phyloP scores from a whole-genome alignment of 1,140 invertebrate species.

The Belonocnema kinseyi region DNA sequence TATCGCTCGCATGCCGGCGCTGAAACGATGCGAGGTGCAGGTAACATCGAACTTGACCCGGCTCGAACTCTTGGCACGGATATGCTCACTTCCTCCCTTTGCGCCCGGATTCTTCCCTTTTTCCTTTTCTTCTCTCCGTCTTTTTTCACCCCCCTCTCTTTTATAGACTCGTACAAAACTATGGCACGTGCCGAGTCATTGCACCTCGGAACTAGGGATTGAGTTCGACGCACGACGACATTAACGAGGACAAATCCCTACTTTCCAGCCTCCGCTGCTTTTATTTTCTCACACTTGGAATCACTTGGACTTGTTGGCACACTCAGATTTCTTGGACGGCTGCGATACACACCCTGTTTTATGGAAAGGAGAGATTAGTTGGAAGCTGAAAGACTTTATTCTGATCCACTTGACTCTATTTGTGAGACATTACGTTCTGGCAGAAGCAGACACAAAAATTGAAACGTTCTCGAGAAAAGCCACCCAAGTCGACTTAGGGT shows the following conservation, averaged over 20 bases:
- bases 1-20: not conserved
- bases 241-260: constrained; percentile 15
- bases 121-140: not conserved
- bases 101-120: not conserved
- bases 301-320: constrained; percentile 8
- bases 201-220: constrained; percentile 16
- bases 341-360: constrained; percentile 24
- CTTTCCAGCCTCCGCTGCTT: constrained; percentile 1
- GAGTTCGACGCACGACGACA: constrained; percentile 15
- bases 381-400: not conserved
- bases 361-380: constrained; percentile 9
- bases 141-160: not conserved
- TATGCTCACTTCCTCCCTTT: constrained; percentile 1
- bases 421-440: not conserved
- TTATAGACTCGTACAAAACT: constrained; percentile 14
- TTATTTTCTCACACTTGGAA: constrained; percentile 13
- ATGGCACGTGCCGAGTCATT: constrained; percentile 28
- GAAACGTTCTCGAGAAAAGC: too few species aligned
- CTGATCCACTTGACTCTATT: constrained; percentile 2
- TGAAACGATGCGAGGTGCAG: constrained; percentile 1
- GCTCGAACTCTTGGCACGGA: constrained; percentile 26
- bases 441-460: too few species aligned
- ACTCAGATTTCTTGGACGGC: constrained; percentile 11
- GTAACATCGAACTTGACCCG: constrained; percentile 22
- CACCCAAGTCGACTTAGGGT: too few species aligned